Base-by-base conservation (phyloP, 2,113 vertebrate genomes). In the Hipposideros armiger region DNA sequence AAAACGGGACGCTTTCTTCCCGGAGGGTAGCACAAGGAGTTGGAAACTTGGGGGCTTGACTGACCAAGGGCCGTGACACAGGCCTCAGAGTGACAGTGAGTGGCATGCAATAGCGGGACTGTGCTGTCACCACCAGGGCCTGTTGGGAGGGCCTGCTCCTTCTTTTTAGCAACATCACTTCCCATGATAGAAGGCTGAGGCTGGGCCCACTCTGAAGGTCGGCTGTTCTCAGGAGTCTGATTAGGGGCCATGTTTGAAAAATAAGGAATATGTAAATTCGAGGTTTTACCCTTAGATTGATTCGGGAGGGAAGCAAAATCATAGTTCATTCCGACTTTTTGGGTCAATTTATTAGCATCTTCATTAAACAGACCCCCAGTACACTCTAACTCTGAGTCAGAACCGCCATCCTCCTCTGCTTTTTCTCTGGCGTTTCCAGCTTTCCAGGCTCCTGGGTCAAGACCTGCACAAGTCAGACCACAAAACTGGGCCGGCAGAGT, bases 11-110 rank as follows among this genome's bases (percentile, higher is more conserved):
- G 22, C 1, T 22, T 78, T 91, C 70, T n/a, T 89, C 50, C 95
- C 93, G 96, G 73, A 87, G 70, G 24, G 36, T 2, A 60, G 89
- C 62, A 0, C 22, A 81, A 92, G 82, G 52, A 93, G 42, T 4
- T 93, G 81, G 94, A 96, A 96, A 72, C 32, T 2, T 30, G 40
- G 17, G 16, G 17, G 86, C 52, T 52, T 62, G 97, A 87, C 36
- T 92, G 15, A 47, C 0, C 26, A 69, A 84, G 88, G 47, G 47
- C 47, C 81, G 52, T 4, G 60, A 7, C 22, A 91, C 3, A 52
- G 30, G 77, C 66, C 14, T 78, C 76, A 13, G 92, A 88, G 70
- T 80, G 76, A 67, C 42, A 36, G 50, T 87, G 60, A 94, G 56
- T 76, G 83, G 26, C 45, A 32, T 32, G 30, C 45, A 45, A 58